Evolutionary conservation across 2,888 invertebrate genomes (phyloP).

Genomic region (Kryphioiulus occultus): DNA sequence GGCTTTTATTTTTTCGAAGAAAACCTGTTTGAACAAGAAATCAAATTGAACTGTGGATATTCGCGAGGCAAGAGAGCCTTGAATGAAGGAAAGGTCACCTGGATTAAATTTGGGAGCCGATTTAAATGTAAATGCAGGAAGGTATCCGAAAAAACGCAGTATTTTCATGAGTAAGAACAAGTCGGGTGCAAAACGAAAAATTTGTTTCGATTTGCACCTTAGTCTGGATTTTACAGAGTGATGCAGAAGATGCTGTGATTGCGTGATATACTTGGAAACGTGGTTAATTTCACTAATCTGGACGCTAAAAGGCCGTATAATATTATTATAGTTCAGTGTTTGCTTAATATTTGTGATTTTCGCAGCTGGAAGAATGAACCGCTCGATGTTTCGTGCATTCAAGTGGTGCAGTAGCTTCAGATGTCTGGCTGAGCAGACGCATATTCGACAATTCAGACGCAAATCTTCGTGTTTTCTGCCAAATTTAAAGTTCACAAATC

Average conservation of each 20-base stretch:
- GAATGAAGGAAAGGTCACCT: neutral
- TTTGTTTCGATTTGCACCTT: neutral
- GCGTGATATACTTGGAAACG: no score
- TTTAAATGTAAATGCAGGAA: neutral
- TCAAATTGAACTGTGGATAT: neutral
- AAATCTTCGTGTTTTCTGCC: neutral
- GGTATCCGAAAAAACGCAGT: neutral
- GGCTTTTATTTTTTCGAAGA: neutral
- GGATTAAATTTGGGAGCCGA: constrained; percentile 16
- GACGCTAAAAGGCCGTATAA: neutral
- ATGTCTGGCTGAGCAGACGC: neutral
- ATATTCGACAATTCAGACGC: neutral
- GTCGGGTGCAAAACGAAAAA: neutral
- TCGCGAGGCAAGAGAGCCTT: neutral
- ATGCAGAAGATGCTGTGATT: no score
- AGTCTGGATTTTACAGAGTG: no score
- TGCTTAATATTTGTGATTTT: neutral
- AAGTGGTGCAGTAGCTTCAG: neutral
- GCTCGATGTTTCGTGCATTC: neutral
- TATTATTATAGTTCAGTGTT: neutral
- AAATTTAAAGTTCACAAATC: neutral
- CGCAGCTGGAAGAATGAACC: neutral
- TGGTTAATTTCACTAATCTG: neutral
- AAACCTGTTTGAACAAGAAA: neutral
- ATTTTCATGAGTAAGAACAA: neutral